phyloP scores from a whole-genome alignment of 1,140 invertebrate genomes.

The Drosophila oshimai region DNA sequence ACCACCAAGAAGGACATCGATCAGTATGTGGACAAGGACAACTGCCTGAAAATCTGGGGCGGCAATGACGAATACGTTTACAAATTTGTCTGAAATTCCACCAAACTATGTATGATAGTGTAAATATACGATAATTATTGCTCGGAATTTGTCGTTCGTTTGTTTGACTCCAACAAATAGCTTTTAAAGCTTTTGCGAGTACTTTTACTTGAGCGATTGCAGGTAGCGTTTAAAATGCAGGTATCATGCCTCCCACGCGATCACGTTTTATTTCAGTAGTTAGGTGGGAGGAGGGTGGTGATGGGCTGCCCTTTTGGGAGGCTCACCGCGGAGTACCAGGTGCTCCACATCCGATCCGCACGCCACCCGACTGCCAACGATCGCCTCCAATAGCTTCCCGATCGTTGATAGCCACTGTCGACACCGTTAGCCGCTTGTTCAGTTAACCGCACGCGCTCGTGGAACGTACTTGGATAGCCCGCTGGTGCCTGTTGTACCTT shows the following conservation, averaged over 20 bases:
- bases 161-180: conserved; percentile 2
- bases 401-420: conserved; percentile 2
- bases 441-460: conserved; percentile 38
- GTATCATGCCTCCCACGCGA: conserved; percentile 23
- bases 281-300: background rate
- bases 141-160: background rate
- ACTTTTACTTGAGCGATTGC: conserved; percentile 18
- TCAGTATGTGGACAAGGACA: conserved; percentile 89
- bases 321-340: conserved; percentile 18
- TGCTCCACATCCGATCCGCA: conserved; percentile 66
- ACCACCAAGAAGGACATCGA: conserved; percentile 90
- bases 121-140: conserved; percentile 68
- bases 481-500: background rate
- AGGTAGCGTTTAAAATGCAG: conserved; percentile 63
- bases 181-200: conserved; percentile 13
- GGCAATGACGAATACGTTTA: conserved; percentile 88
- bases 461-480: conserved; percentile 38
- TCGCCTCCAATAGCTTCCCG: conserved; percentile 16
- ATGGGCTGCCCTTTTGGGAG: conserved; percentile 34
- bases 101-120: conserved; percentile 24
- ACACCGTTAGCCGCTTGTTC: conserved; percentile 55
- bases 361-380: conserved; percentile 56
- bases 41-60: conserved; percentile 91
- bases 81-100: conserved; percentile 19
- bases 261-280: conserved; percentile 62